Evolutionary conservation across 2,797 vertebrate genomes (phyloP).

Genomic region (Coendou prehensilis): DNA sequence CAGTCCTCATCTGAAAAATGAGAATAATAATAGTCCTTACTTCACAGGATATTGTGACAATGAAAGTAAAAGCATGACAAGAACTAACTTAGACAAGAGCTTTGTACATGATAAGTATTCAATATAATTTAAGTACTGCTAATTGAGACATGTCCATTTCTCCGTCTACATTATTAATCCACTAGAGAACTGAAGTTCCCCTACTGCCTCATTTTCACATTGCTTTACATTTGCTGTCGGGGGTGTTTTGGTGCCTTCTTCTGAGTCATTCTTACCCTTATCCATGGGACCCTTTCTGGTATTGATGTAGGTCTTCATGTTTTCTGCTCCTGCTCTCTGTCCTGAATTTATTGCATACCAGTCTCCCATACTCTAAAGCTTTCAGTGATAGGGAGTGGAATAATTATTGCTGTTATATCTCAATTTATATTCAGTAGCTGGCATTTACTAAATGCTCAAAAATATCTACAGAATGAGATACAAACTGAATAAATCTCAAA

Average conservation of each 20-base stretch:
- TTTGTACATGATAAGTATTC: not conserved
- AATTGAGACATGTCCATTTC: not conserved
- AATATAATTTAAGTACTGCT: not conserved
- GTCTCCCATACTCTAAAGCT: not conserved
- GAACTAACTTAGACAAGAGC: not conserved
- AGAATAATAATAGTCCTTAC: not conserved
- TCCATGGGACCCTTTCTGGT: too few species aligned
- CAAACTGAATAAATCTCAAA: not conserved
- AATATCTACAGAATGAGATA: not conserved
- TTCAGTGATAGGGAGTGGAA: not conserved
- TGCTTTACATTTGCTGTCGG: not conserved
- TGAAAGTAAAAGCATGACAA: not conserved
- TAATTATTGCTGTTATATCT: not conserved
- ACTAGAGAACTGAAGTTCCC: not conserved
- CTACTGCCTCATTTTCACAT: not conserved
- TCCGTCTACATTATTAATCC: not conserved
- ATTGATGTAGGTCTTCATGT: too few species aligned
- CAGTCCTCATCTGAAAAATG: not conserved
- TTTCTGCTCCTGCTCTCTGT: not conserved
- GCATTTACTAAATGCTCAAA: not conserved
- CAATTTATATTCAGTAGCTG: not conserved
- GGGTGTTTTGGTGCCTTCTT: not conserved
- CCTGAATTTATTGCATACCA: not conserved
- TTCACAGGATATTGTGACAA: not conserved
- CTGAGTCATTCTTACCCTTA: not conserved